A percentile compares a stretch with the other conserved stretches of the same genome.
Evolutionary conservation across 2,797 vertebrate genomes (phyloP).

Genomic region (Xerus rutilus): DNA sequence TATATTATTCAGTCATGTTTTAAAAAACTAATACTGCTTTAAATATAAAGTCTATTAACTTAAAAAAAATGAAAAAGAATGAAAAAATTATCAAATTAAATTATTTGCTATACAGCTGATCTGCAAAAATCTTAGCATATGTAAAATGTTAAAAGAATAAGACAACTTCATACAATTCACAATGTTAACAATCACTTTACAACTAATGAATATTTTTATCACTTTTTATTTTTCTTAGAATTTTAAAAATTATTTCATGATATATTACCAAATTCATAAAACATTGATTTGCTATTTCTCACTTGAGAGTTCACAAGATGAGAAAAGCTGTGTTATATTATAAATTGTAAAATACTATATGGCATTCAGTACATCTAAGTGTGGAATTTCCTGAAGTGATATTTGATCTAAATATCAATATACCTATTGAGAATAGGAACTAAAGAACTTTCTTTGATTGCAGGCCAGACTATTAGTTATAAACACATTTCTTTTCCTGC

Average conservation of each 20-base stretch:
- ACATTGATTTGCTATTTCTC: neutral
- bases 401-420: neutral
- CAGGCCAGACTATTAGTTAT: neutral
- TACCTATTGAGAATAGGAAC: neutral
- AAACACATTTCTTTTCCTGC: neutral
- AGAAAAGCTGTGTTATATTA: neutral
- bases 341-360: neutral
- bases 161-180: neutral
- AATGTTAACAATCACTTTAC: neutral
- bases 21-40: neutral
- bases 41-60: neutral
- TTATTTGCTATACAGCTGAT: neutral
- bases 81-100: neutral
- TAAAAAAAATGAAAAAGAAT: neutral
- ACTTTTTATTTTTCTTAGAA: neutral
- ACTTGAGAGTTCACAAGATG: neutral
- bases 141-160: slow-evolving; percentile 1
- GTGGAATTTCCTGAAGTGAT: neutral
- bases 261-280: neutral
- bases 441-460: neutral
- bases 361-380: neutral
- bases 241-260: neutral
- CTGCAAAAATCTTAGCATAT: neutral
- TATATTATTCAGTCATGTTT: neutral
- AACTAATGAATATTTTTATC: neutral